Evolutionary conservation across 2,888 invertebrate genomes (phyloP).

Genomic region (Eristalinus sepulchralis): DNA sequence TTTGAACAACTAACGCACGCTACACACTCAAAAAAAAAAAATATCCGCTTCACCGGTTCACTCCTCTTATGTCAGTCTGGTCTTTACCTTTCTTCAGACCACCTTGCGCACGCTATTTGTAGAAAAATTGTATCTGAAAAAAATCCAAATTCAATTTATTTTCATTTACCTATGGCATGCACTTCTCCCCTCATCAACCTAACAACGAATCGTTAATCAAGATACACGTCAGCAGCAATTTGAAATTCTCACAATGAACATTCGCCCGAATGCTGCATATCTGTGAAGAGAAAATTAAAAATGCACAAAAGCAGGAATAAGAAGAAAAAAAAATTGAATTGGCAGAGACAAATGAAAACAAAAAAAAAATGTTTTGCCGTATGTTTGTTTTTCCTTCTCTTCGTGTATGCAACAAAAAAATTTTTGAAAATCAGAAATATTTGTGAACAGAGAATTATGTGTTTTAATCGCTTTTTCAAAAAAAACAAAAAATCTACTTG

Average conservation of each 20-base stretch:
- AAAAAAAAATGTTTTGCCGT: background rate
- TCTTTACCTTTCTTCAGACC: background rate
- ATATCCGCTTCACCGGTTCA: too few relatives aligned
- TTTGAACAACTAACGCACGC: too few relatives aligned
- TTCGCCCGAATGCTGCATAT: conserved; percentile 1
- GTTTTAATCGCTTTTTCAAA: conserved; percentile 7
- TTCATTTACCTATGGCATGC: conserved; percentile 52
- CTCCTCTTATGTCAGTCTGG: background rate
- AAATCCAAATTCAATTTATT: conserved; percentile 17
- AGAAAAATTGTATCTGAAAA: background rate
- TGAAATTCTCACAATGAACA: background rate
- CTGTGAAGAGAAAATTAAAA: background rate
- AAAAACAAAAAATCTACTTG: conserved; percentile 38
- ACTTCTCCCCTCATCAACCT: conserved; percentile 41
- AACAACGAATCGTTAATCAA: conserved; percentile 30
- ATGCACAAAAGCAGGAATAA: background rate
- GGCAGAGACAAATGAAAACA: conserved; percentile 8
- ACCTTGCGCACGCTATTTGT: background rate
- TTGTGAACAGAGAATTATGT: background rate
- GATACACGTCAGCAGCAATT: conserved; percentile 10
- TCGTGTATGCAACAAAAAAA: conserved; percentile 44
- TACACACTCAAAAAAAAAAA: too few relatives aligned
- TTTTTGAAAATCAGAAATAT: conserved; percentile 1
- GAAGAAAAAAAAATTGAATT: conserved; percentile 11
- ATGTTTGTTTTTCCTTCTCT: background rate